Conservation (phyloP, 2,113 vertebrate genomes). For the Phoxinus phoxinus region DNA sequence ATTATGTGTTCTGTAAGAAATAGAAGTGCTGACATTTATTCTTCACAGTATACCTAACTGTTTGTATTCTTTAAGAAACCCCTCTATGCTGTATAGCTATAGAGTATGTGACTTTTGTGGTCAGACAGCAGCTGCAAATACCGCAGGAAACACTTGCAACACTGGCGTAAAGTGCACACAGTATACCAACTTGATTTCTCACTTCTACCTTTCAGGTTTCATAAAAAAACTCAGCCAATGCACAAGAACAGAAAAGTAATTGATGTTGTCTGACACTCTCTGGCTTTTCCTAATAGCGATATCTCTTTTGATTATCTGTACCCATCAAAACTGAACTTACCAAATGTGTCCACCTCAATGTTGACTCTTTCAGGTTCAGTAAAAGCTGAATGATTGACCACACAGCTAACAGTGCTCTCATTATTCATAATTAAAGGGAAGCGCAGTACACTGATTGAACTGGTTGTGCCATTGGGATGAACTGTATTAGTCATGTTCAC, state of each 20-base stretch:
- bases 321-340: slow-evolving; percentile 34
- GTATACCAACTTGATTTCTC: not conserved
- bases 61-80: not conserved
- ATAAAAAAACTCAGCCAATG: not conserved
- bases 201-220: not conserved
- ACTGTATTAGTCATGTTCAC: slow-evolving; percentile 11
- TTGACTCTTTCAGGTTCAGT: slow-evolving; percentile 52
- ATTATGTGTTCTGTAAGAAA: not conserved
- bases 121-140: slow-evolving; percentile 11
- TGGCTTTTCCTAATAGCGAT: not conserved
- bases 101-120: slow-evolving; percentile 16
- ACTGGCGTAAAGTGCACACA: not conserved
- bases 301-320: not conserved
- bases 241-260: not conserved
- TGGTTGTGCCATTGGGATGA: slow-evolving; percentile 66
- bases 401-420: slow-evolving; percentile 66
- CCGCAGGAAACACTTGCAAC: slow-evolving; percentile 46
- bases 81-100: not conserved
- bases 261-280: not conserved
- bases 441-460: slow-evolving; percentile 64
- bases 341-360: slow-evolving; percentile 58
- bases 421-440: slow-evolving; percentile 72
- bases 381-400: slow-evolving; percentile 67
- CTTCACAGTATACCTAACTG: not conserved
- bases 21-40: not conserved